Percentiles rank a stretch among this genome's conserved stretches.
Conservation (phyloP, 23 tunicate species). For the Ascidia mentula region DNA sequence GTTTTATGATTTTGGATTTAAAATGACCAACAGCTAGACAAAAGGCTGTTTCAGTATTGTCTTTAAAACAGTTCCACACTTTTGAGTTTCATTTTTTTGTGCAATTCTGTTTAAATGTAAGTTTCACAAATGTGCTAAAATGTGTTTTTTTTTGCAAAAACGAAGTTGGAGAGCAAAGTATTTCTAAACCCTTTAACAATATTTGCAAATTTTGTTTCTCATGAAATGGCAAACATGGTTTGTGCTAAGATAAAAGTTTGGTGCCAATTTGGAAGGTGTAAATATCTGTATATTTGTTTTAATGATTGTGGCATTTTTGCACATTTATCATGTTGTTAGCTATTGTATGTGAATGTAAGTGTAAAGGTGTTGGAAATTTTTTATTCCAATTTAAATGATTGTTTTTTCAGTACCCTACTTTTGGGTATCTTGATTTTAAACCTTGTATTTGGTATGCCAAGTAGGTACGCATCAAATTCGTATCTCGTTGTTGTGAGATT, state of each 20-base stretch:
- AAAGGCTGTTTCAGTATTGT: neutral
- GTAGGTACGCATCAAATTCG: neutral
- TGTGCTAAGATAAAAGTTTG: neutral
- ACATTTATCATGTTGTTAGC: neutral
- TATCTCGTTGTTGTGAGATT: constrained; percentile 2
- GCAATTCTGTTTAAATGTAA: neutral
- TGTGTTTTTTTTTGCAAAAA: neutral
- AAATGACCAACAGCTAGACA: neutral
- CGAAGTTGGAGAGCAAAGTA: neutral
- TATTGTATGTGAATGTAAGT: neutral
- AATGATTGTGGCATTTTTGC: neutral
- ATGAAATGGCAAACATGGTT: neutral
- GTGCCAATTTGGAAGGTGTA: neutral
- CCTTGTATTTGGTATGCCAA: neutral
- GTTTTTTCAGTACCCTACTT: neutral
- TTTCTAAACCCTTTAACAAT: neutral
- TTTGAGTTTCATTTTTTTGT: constrained; percentile 5
- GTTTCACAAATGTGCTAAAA: too few species aligned
- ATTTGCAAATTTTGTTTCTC: neutral
- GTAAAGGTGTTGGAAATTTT: neutral
- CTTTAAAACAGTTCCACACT: neutral
- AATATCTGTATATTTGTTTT: neutral
- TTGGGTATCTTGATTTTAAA: neutral
- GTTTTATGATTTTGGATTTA: neutral
- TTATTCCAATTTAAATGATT: neutral